Evolutionary conservation across 2,888 invertebrate species (phyloP).

Genomic region (Drosophila acutilabella): DNA sequence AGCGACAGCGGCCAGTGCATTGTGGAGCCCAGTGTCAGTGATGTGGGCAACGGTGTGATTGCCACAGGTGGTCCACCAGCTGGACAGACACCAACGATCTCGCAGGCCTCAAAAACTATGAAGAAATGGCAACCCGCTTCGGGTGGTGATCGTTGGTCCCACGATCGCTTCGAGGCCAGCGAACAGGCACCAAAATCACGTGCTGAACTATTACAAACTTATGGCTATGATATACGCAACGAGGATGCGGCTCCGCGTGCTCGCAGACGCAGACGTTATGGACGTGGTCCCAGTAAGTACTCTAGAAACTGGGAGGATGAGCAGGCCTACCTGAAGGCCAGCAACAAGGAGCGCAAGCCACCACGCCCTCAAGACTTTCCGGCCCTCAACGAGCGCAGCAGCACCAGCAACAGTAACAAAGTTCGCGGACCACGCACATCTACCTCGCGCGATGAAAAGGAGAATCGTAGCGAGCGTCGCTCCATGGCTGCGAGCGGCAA

Average conservation of each 20-base stretch:
- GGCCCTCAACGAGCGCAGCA: conserved; percentile 84
- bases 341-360: conserved; percentile 83
- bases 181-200: conserved; percentile 87
- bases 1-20: conserved; percentile 42
- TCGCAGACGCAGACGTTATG: conserved; percentile 93
- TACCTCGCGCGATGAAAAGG: conserved; percentile 82
- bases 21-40: conserved; percentile 43
- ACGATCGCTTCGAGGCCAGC: conserved; percentile 88
- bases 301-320: conserved; percentile 97
- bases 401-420: conserved; percentile 36
- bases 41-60: conserved; percentile 60
- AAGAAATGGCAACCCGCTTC: conserved; percentile 85
- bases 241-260: conserved; percentile 96
- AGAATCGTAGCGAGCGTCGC: conserved; percentile 81
- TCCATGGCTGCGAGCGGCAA: conserved; percentile 23
- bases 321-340: conserved; percentile 91
- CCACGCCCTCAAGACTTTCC: conserved; percentile 87
- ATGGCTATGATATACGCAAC: conserved; percentile 94
- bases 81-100: conserved; percentile 81
- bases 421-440: conserved; percentile 68
- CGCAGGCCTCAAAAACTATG: conserved; percentile 83
- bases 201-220: conserved; percentile 69
- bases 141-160: conserved; percentile 90
- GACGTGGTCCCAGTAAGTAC: conserved; percentile 96
- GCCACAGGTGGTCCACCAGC: conserved; percentile 83